phyloP scores from a whole-genome alignment of 2,797 vertebrate species.

The Mionectes olivaceus region DNA sequence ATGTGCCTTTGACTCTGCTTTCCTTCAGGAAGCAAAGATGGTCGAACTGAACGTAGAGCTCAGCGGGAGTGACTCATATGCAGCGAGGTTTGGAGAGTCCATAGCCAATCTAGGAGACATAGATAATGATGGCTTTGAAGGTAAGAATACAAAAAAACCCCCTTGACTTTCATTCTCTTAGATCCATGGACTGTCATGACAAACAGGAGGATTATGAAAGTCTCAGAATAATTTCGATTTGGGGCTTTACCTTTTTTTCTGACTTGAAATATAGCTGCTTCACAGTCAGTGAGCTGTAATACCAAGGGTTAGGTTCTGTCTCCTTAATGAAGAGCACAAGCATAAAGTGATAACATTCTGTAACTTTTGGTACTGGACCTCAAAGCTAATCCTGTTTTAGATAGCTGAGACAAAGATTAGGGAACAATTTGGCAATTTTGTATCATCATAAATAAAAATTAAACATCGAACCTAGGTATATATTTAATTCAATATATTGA shows the following conservation, averaged over 20 bases:
- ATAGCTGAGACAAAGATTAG: not conserved
- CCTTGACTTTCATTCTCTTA: not conserved
- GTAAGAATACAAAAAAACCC: conserved; percentile 73
- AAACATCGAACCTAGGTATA: not conserved
- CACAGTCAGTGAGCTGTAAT: not conserved
- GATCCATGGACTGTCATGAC: not conserved
- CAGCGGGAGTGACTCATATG: conserved; percentile 85
- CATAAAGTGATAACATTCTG: not conserved
- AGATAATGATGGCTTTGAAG: conserved; percentile 93
- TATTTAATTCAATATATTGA: too few species aligned
- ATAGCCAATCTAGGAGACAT: conserved; percentile 93
- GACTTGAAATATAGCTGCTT: not conserved
- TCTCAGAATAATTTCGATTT: not conserved
- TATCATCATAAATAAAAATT: not conserved
- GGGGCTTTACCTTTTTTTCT: not conserved
- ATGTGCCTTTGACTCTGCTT: not conserved
- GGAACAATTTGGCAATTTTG: not conserved
- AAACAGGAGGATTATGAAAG: not conserved
- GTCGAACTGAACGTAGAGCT: conserved; percentile 84
- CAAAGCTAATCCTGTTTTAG: not conserved
- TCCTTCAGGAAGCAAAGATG: conserved; percentile 81
- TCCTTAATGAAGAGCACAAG: not conserved
- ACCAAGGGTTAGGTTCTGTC: not conserved
- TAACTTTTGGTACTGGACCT: not conserved
- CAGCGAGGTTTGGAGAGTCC: conserved; percentile 92